Evolutionary conservation across 1,140 invertebrate genomes (phyloP).

Genomic region (Charaxes varanes): DNA sequence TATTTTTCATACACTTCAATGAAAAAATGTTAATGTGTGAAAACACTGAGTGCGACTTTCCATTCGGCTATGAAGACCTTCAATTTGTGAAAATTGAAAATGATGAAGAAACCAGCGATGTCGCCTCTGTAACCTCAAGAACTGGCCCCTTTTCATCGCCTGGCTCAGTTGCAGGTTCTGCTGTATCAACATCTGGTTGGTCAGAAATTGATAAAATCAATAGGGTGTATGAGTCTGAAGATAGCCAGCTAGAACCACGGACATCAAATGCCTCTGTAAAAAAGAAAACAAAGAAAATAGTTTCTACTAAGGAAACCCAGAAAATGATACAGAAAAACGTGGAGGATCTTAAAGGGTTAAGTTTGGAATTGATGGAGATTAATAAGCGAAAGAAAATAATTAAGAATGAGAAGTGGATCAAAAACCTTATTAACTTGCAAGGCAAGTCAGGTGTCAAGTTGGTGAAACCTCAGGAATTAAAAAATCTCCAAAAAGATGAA

Average conservation of each 20-base stretch:
- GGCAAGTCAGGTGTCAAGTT: conserved; percentile 25
- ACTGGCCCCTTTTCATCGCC: conserved; percentile 11
- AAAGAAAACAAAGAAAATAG: not conserved
- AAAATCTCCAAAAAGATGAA: conserved; percentile 18
- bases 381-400: conserved; percentile 15
- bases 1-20: conserved; percentile 50
- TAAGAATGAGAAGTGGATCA: conserved; percentile 44
- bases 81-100: conserved; percentile 31
- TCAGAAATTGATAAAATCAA: conserved; percentile 42
- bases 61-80: conserved; percentile 51
- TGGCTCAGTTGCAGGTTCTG: conserved; percentile 25
- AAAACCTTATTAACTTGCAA: conserved; percentile 37
- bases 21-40: conserved; percentile 57
- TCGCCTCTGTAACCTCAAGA: conserved; percentile 17
- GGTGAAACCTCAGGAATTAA: conserved; percentile 35
- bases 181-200: conserved; percentile 25
- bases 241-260: conserved; percentile 18
- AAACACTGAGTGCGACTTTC: conserved; percentile 51
- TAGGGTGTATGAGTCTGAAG: conserved; percentile 31
- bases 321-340: conserved; percentile 28
- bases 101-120: conserved; percentile 23
- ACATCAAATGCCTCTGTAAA: not conserved
- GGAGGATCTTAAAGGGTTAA: conserved; percentile 30
- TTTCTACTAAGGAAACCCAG: conserved; percentile 10
- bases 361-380: conserved; percentile 20